Base-by-base conservation (phyloP, 1,140 invertebrate genomes). In the Vanessa tameamea region DNA sequence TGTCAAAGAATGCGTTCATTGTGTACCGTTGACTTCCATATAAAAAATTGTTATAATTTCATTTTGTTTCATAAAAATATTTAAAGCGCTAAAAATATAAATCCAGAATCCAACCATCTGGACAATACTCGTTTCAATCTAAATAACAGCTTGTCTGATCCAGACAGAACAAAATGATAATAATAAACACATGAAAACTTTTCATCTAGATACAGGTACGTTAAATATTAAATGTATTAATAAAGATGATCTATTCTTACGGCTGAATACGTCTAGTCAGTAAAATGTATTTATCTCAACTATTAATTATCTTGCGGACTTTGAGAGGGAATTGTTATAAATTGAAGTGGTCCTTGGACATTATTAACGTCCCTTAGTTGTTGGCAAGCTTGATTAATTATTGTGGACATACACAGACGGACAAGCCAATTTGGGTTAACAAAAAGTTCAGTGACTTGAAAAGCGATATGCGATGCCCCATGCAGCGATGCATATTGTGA, bases 371-470 rank as follows among this genome's bases (percentile, higher is more conserved):
- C 87, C 86, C 85, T 86, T 86, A 69, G 76, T 69, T 70, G 83
- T 82, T 85, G 78, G 81, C 79, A 82, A 84, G 79, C 80, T 82
- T 89, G 86, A 91, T 89, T 89, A 91, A 91, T 89, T 88, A 89
- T 89, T 82, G 83, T 82, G 81, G 78, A 87, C 82, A 85, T 72
- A 77, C 74, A 84, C 85, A 84, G 83, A 87, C 83, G 78, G 86
- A 82, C 86, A 84, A 79, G 81, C 82, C 87, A 87, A 89, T 89
- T 90, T 82, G 81, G 87, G 83, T 84, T 88, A 87, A 84, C 82
- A 80, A 77, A 85, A 83, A 86, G 87, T 88, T 91, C 89, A 89
- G 66, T 89, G 89, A 91, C 87, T 86, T 79, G 69, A 79, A 80
- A 80, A 77, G 78, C 67, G 69, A 66, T 63, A 71, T 57, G 68